phyloP scores from a whole-genome alignment of 2,797 vertebrate genomes.

The Octomys mimax region DNA sequence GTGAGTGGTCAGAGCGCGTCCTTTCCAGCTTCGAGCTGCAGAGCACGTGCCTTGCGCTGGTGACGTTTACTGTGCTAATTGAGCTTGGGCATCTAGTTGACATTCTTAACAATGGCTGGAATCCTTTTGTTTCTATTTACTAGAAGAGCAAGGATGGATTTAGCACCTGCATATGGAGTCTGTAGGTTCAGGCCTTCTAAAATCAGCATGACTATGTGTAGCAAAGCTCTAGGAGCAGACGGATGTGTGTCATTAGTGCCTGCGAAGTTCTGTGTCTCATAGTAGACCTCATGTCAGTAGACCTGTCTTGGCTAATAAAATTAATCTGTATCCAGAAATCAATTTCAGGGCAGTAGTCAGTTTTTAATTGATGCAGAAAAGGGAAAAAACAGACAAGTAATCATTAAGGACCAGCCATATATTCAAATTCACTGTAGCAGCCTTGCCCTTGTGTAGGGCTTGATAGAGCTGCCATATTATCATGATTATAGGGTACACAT shows the following conservation, averaged over 20 bases:
- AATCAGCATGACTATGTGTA: neutral
- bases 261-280: conserved; percentile 13
- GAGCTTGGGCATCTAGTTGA: conserved; percentile 1
- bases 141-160: conserved; percentile 10
- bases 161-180: neutral
- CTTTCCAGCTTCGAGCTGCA: conserved; percentile 39
- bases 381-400: neutral
- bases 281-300: neutral
- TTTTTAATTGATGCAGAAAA: conserved; percentile 45
- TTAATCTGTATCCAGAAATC: conserved; percentile 38
- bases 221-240: neutral
- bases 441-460: neutral
- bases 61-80: neutral
- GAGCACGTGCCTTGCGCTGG: neutral
- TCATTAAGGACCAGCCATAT: conserved; percentile 1
- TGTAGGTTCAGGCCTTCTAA: conserved; percentile 4
- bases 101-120: neutral
- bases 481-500: neutral
- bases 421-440: neutral
- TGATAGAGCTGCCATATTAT: neutral
- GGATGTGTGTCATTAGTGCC: neutral
- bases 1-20: conserved; percentile 91
- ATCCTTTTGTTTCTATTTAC: conserved; percentile 55
- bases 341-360: neutral
- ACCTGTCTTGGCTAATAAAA: conserved; percentile 36